Evolutionary conservation across 2,113 vertebrate genomes (phyloP).

Genomic region (Leptodactylus fuscus): DNA sequence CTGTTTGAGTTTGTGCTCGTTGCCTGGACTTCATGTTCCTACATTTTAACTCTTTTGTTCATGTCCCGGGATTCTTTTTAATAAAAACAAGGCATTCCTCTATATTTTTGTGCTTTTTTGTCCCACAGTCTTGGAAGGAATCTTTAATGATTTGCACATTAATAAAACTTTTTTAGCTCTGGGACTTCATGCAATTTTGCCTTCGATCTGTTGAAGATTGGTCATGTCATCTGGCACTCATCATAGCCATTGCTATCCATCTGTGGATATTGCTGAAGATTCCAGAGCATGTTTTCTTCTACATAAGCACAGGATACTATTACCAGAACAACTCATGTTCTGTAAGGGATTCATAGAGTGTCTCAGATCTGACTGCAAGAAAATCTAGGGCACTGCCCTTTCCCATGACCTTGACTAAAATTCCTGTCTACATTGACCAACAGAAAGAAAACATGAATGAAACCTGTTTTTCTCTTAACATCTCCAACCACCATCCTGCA

Average conservation of each 20-base stretch:
- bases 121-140: background rate
- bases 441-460: constrained; percentile 63
- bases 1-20: too few species aligned
- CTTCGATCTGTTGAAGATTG: constrained; percentile 20
- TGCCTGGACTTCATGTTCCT: background rate
- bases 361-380: constrained; percentile 55
- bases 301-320: constrained; percentile 55
- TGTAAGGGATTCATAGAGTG: constrained; percentile 54
- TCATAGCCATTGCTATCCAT: constrained; percentile 51
- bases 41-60: background rate
- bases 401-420: constrained; percentile 74
- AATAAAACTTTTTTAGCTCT: background rate
- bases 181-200: background rate
- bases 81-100: background rate
- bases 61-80: background rate
- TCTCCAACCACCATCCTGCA: constrained; percentile 7
- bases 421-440: constrained; percentile 66
- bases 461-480: constrained; percentile 46
- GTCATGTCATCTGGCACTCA: constrained; percentile 57
- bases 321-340: constrained; percentile 59
- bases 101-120: background rate
- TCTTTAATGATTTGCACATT: background rate
- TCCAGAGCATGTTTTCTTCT: constrained; percentile 57
- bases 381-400: constrained; percentile 69
- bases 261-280: constrained; percentile 53